Evolutionary conservation across 2,797 vertebrate species (phyloP), one percentile per base, ranked within the genome.

Genomic region (Mallotus villosus): DNA sequence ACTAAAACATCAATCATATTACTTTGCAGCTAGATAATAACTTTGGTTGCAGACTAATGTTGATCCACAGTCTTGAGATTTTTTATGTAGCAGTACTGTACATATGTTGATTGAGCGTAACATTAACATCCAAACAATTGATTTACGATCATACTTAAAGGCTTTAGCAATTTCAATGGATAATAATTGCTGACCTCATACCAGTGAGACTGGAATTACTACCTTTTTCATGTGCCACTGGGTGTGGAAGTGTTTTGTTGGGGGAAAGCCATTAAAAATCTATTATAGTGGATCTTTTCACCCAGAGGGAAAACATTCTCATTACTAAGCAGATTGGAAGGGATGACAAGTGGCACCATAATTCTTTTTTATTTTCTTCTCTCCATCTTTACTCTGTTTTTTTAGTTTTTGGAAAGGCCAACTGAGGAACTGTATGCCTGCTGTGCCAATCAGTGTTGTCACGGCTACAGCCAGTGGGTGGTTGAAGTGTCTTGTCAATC

Each of bases 251-350:
- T 82, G 82, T 86, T 89, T 82, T 83, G 78, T 84, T 82, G 81
- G 67, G 69, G 67, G 60, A 74, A 79, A 89, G 82, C 83, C 84
- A 90, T 92, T 92, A 90, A 90, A 87, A 90, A 89, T 91, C 85
- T 91, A 91, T 92, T 92, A 89, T 86, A 81, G 74, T 83, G 75
- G 81, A 85, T 92, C 85, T 91, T 89, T 90, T 86, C 81, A 91
- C 87, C 83, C 87, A 85, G 73, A 86, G 90, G 85, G 84, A 85
- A 84, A 87, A 85, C 82, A 80, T 85, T 85, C 86, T 86, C 86
- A 88, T 87, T 89, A 87, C 86, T 89, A 89, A 89, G 84, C 86
- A 86, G 82, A 88, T 83, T 86, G 87, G 76, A 81, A 82, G 78
- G 82, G 78, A 87, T 87, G 86, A 88, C 85, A 88, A 86, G 81